Evolutionary conservation across 2,113 vertebrate genomes (phyloP), one percentile per base, ranked within the genome.

Genomic region (Dunckerocampus dactyliophorus): DNA sequence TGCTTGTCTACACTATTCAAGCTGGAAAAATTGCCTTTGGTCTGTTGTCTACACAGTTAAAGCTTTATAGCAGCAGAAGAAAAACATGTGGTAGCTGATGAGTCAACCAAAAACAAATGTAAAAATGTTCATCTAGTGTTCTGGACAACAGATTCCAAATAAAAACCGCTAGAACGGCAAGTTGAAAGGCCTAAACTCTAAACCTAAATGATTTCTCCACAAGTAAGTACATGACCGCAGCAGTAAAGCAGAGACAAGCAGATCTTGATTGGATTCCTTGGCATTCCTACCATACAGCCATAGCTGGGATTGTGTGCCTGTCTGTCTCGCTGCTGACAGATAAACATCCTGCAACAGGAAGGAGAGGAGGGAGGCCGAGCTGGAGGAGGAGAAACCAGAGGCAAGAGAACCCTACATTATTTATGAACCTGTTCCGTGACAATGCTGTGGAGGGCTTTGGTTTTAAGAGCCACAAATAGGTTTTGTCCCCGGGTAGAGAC

Each of bases 271-370:
- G 56, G 63, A 75, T 67, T 81, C 65, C 64, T 76, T 70, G 73
- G 74, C 70, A 71, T 59, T n/a, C 52, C 53, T 16, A 15, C 54
- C 47, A 50, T 53, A 62, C 59, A 43, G 52, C 58, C 71, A 67
- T 61, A 71, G 52, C 65, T 37, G 67, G 49, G 54, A 6, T 19
- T 55, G 48, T 14, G 20, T 58, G 61, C 62, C 68, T 64, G 64
- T 74, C 21, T 9, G 34, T 17, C 59, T 57, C 31, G 31, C 42
- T 59, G n/a, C 53, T 39, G 34, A 55, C 51, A 48, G 49, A 63
- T 64, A 72, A 69, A 65, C 67, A 83, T 76, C 67, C 71, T 74
- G 69, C 56, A 61, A 71, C 16, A 51, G 59, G 63, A 47, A 65
- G 47, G 20, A 60, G 43, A 59, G 24, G 24, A 28, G 24, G 50